A percentile compares a stretch with the other conserved stretches of the same genome.
These are phyloP conservation scores for Micromussa lordhowensis DNA, from an alignment of 92 coral and sea anemone genomes.

Conservation along the genomic window DNA sequence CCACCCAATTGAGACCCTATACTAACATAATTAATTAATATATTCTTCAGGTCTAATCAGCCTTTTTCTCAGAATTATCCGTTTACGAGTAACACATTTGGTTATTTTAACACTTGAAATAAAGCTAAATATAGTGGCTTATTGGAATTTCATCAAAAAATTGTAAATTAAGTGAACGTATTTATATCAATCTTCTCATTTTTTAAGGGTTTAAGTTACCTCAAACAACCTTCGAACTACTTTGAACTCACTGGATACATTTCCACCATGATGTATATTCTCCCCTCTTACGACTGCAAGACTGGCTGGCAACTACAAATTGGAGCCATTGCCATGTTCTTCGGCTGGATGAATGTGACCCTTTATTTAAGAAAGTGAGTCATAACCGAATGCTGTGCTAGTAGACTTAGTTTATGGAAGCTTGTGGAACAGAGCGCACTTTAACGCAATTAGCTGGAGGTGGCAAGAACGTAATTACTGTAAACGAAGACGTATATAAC, in stretches of 20 bases:
- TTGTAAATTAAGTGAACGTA: too few relatives aligned
- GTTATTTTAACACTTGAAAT: too few relatives aligned
- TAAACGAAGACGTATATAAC: too few relatives aligned
- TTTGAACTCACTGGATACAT: slow-evolving; percentile 72
- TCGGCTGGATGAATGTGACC: slow-evolving; percentile 85
- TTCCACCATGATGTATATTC: slow-evolving; percentile 57
- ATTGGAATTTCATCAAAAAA: too few relatives aligned
- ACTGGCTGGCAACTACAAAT: slow-evolving; percentile 37
- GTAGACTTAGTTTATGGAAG: background rate
- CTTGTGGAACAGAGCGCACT: background rate
- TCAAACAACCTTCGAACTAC: slow-evolving; percentile 68
- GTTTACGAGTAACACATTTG: too few relatives aligned
- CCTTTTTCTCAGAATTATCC: too few relatives aligned
- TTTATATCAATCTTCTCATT: too few relatives aligned
- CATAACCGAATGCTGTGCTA: background rate
- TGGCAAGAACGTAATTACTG: background rate
- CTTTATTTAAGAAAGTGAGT: slow-evolving; percentile 81
- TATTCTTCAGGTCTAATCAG: too few relatives aligned
- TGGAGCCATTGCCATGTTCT: slow-evolving; percentile 73
- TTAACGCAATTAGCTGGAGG: background rate
- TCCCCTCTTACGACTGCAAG: slow-evolving; percentile 61
- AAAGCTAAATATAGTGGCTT: too few relatives aligned
- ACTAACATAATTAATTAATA: too few relatives aligned
- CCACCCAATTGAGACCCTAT: too few relatives aligned
- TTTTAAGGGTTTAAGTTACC: slow-evolving; percentile 61